These are phyloP conservation scores for Tipula confusa DNA, from an alignment of 2,888 invertebrate species.

Conservation along the genomic window DNA sequence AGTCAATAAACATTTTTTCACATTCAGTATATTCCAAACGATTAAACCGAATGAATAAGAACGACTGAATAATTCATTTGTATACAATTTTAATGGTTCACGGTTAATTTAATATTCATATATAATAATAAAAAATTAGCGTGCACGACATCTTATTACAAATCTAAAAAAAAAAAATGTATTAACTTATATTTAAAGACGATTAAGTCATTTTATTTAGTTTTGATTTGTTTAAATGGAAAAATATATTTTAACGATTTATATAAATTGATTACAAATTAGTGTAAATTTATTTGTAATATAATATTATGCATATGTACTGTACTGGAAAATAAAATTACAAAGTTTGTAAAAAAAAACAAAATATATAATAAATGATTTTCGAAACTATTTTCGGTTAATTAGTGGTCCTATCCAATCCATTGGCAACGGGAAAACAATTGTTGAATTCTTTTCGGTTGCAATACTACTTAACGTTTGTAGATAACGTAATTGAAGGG, in stretches of 20 bases:
- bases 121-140: neutral
- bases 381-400: neutral
- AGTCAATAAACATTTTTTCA: no score
- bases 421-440: conserved; percentile 88
- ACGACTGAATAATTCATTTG: neutral
- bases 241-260: no score
- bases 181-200: neutral
- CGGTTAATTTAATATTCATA: neutral
- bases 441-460: conserved; percentile 91
- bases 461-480: conserved; percentile 90
- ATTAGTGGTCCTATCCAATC: conserved; percentile 56
- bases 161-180: neutral
- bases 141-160: neutral
- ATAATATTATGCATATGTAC: neutral
- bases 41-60: neutral
- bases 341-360: neutral
- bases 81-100: neutral
- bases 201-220: neutral
- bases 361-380: neutral
- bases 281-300: neutral
- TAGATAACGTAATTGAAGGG: conserved; percentile 63
- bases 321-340: neutral
- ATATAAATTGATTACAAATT: neutral
- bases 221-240: neutral
- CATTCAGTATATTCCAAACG: neutral